phyloP scores from a whole-genome alignment of 2,113 vertebrate species.

The Mustela nigripes region DNA sequence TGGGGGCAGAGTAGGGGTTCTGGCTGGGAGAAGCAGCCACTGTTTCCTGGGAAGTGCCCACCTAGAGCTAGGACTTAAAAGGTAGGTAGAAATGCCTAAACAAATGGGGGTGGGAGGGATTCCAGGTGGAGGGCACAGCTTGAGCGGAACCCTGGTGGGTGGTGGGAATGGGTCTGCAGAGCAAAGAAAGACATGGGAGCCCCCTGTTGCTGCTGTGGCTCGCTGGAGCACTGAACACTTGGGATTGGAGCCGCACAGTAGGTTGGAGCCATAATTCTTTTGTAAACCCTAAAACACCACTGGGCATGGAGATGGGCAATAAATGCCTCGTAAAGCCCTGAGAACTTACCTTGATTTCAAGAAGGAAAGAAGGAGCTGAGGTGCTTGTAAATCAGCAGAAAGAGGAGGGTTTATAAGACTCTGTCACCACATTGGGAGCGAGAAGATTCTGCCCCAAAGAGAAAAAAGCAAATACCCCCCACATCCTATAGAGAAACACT shows the following conservation, averaged over 20 bases:
- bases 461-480: background rate
- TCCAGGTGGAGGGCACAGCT: background rate
- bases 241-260: background rate
- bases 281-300: background rate
- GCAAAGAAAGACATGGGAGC: background rate
- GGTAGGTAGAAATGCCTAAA: background rate
- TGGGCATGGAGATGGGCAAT: background rate
- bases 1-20: background rate
- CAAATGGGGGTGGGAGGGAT: background rate
- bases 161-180: background rate
- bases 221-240: rapidly evolving
- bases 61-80: background rate
- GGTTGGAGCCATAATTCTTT: background rate
- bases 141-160: background rate
- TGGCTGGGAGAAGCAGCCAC: rapidly evolving
- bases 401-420: background rate
- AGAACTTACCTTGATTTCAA: conserved; percentile 17
- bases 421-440: background rate
- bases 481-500: background rate
- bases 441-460: background rate
- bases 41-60: background rate
- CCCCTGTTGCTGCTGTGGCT: rapidly evolving
- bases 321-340: background rate
- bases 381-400: background rate
- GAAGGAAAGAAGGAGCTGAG: background rate